These are phyloP conservation scores for Phasianus colchicus DNA, from an alignment of 2,113 vertebrate species.

Conservation along the genomic window DNA sequence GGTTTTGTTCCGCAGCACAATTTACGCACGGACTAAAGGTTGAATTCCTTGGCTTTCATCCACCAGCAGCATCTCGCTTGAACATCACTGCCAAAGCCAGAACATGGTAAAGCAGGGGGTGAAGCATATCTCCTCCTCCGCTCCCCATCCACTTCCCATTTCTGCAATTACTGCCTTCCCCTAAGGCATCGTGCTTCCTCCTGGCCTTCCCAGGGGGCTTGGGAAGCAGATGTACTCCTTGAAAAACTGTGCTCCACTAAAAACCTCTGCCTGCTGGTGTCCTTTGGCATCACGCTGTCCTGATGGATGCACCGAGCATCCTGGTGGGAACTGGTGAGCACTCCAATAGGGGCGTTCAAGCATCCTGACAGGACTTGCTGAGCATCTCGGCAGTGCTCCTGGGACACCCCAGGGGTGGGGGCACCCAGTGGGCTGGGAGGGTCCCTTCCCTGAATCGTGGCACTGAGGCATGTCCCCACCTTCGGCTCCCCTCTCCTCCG, in stretches of 20 bases:
- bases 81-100: background rate
- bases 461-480: background rate
- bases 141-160: background rate
- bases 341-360: background rate
- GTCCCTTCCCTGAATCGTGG: background rate
- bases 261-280: background rate
- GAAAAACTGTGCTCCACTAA: background rate
- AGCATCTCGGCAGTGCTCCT: rapidly evolving
- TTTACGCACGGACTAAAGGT: background rate
- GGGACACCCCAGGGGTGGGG: background rate
- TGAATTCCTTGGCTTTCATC: constrained; percentile 14
- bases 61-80: background rate
- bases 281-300: background rate
- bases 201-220: background rate
- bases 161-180: background rate
- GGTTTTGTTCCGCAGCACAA: background rate
- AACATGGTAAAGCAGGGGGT: background rate
- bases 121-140: background rate
- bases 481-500: constrained; percentile 24
- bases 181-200: background rate
- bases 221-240: background rate
- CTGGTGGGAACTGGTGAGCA: no score
- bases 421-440: background rate
- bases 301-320: no score
- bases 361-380: background rate